phyloP scores from a whole-genome alignment of 2,113 vertebrate genomes.

The Peromyscus leucopus region DNA sequence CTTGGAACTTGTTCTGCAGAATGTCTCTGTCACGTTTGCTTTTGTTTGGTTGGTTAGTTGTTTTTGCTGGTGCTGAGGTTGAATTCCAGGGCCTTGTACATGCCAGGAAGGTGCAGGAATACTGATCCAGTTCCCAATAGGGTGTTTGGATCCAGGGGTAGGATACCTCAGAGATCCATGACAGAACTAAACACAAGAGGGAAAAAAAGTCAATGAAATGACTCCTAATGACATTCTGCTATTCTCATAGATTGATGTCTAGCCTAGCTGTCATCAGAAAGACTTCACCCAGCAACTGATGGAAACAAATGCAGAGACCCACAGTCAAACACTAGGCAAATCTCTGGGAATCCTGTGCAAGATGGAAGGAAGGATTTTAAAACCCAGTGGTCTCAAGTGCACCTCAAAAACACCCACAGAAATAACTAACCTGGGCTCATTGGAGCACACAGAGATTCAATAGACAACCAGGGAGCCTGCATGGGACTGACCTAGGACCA shows the following conservation, averaged over 20 bases:
- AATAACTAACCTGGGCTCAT: not conserved
- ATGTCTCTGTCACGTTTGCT: not conserved
- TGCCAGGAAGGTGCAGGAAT: not conserved
- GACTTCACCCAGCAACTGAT: not conserved
- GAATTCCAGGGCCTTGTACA: not conserved
- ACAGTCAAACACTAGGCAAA: not conserved
- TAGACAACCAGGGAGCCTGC: not conserved
- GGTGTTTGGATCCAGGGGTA: not conserved
- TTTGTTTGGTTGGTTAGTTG: not conserved
- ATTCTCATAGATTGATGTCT: not conserved
- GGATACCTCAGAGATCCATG: not conserved
- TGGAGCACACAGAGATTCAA: not conserved
- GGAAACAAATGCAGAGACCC: not conserved
- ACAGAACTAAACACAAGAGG: not conserved
- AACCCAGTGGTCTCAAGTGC: not conserved
- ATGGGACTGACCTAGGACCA: not conserved
- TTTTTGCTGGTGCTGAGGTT: not conserved
- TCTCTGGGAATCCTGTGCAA: not conserved
- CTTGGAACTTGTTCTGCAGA: not conserved
- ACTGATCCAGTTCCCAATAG: fast-evolving
- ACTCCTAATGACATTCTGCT: not conserved
- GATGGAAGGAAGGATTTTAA: not conserved
- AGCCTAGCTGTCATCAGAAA: not conserved
- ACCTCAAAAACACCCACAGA: not conserved
- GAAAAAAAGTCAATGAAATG: not conserved